Evolutionary conservation across 2,113 vertebrate genomes (phyloP).

Genomic region (Pontoporia blainvillei): DNA sequence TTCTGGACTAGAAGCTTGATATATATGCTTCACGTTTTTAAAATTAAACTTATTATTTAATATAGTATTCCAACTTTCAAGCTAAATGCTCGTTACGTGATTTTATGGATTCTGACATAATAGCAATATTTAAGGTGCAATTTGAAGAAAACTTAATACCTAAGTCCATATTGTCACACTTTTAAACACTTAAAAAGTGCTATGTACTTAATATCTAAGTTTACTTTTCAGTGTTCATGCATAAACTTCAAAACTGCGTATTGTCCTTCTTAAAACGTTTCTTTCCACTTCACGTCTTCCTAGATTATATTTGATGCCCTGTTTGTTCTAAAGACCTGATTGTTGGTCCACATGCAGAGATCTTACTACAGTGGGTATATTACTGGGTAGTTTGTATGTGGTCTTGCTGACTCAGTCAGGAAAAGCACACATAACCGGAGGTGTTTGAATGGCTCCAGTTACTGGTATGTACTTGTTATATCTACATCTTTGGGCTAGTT

Average conservation of each 20-base stretch:
- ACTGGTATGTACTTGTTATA: no score
- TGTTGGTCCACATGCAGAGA: background rate
- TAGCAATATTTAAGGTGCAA: background rate
- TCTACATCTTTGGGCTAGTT: background rate
- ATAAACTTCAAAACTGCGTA: background rate
- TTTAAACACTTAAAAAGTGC: background rate
- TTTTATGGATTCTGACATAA: background rate
- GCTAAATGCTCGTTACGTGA: background rate
- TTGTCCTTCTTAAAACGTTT: background rate
- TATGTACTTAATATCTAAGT: background rate
- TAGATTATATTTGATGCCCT: background rate
- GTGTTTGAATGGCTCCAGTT: rapidly evolving
- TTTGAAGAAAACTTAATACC: background rate
- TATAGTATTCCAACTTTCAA: background rate
- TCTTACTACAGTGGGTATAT: background rate
- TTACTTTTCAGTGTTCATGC: background rate
- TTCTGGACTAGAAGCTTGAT: background rate
- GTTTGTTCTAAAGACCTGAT: background rate
- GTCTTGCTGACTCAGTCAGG: background rate
- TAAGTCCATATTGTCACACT: background rate
- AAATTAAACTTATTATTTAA: background rate
- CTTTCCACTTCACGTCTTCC: background rate
- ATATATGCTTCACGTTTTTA: background rate
- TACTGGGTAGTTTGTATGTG: background rate
- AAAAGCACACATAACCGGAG: background rate